Evolutionary conservation across 2,797 vertebrate genomes (phyloP).

Genomic region (Streptopelia turtur): DNA sequence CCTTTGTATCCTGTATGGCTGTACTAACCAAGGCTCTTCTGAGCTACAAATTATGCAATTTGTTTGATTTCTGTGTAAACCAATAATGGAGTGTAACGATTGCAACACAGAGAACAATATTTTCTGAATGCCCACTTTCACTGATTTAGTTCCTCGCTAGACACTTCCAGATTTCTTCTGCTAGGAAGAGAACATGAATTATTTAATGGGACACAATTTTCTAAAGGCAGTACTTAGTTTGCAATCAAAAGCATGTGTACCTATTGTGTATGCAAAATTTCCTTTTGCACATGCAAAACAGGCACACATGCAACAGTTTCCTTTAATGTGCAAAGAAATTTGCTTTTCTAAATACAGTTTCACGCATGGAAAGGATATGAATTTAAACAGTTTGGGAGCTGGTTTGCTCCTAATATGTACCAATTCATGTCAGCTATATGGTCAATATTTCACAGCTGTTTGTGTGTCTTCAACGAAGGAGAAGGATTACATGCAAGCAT

Average conservation of each 20-base stretch:
- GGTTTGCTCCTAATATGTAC: not conserved
- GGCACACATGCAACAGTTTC: not conserved
- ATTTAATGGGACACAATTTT: slow-evolving; percentile 36
- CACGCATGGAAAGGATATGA: not conserved
- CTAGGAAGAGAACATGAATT: not conserved
- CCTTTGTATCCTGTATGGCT: not conserved
- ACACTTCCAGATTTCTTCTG: not conserved
- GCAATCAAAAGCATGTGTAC: not conserved
- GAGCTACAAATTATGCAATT: not conserved
- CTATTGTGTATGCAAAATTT: not conserved
- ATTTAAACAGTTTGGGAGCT: not conserved
- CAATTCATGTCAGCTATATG: not conserved
- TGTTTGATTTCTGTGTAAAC: not conserved
- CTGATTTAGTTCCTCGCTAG: slow-evolving; percentile 18
- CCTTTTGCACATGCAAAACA: not conserved
- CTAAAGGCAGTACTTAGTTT: not conserved
- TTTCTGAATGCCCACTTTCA: not conserved
- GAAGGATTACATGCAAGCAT: not conserved
- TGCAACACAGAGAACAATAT: slow-evolving; percentile 17
- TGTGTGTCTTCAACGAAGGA: not conserved
- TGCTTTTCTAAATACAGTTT: not conserved
- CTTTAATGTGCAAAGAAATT: not conserved
- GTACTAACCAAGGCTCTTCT: not conserved
- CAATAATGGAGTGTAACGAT: not conserved
- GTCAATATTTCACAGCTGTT: not conserved